Evolutionary conservation across 1,140 invertebrate genomes (phyloP).

Genomic region (Diuraphis noxia): DNA sequence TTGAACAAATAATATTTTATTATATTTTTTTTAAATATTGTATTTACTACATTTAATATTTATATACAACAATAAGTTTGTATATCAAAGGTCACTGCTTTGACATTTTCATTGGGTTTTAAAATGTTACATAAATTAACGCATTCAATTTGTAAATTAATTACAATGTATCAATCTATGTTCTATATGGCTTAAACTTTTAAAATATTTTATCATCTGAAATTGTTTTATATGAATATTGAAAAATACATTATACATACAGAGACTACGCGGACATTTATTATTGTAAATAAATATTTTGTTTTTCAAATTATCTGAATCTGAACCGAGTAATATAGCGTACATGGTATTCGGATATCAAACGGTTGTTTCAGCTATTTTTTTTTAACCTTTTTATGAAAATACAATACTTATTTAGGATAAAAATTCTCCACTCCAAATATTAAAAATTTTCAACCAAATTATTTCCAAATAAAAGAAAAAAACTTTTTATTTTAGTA

Average conservation of each 20-base stretch:
- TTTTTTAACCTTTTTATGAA: not conserved
- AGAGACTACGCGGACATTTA: not conserved
- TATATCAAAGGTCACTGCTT: not conserved
- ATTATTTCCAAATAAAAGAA: not conserved
- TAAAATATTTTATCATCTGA: not conserved
- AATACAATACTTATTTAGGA: not conserved
- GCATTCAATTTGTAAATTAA: not conserved
- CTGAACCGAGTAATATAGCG: not conserved
- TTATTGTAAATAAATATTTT: not conserved
- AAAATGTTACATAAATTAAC: slow-evolving; percentile 12
- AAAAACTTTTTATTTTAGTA: not conserved
- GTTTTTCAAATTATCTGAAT: not conserved
- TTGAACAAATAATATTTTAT: not conserved
- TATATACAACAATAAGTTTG: not conserved
- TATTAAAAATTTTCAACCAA: not conserved
- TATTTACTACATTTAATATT: not conserved
- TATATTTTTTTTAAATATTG: not conserved
- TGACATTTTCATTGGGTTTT: slow-evolving; percentile 15
- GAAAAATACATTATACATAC: not conserved
- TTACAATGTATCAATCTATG: not conserved
- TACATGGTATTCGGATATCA: slow-evolving; percentile 5
- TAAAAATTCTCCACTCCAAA: not conserved
- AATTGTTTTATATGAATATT: not conserved
- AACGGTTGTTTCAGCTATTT: not conserved
- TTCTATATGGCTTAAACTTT: not conserved